These are phyloP conservation scores for Pachliopta kotzebuea DNA, from an alignment of 2,888 invertebrate genomes.

Conservation along the genomic window DNA sequence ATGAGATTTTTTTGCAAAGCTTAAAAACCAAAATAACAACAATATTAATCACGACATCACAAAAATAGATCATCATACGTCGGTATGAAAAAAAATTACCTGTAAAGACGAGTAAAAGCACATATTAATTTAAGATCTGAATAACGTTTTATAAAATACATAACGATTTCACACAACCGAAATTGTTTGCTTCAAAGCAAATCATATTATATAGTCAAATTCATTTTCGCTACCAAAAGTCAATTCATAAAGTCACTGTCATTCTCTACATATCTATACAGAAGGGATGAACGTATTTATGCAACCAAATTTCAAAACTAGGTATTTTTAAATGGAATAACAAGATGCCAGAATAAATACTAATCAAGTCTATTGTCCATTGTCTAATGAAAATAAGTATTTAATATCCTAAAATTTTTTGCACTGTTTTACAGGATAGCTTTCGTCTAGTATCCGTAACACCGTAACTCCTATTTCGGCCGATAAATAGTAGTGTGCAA, in stretches of 20 bases:
- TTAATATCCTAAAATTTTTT: too few species aligned
- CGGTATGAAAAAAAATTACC: constrained; percentile 42
- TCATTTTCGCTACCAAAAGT: constrained; percentile 41
- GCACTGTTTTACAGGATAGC: too few species aligned
- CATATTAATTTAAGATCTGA: constrained; percentile 46
- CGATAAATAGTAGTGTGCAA: too few species aligned
- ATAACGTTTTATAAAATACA: constrained; percentile 58
- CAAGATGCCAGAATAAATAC: too few species aligned
- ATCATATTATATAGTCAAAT: constrained; percentile 48
- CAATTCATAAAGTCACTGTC: constrained; percentile 13
- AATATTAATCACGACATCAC: constrained; percentile 18
- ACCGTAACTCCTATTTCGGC: too few species aligned
- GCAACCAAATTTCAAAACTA: too few species aligned
- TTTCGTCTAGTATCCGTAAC: too few species aligned
- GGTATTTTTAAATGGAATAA: too few species aligned
- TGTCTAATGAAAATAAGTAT: too few species aligned
- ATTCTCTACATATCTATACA: not conserved
- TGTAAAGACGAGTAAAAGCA: constrained; percentile 51
- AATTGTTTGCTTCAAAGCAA: constrained; percentile 39
- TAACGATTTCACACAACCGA: constrained; percentile 51
- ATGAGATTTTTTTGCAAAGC: constrained; percentile 74
- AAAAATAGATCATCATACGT: constrained; percentile 28
- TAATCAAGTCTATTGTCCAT: too few species aligned
- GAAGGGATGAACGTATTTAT: too few species aligned
- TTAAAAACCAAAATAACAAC: constrained; percentile 43